A percentile compares a stretch with the other conserved stretches of the same genome.
Conservation (phyloP, 2,113 vertebrate genomes). For the Gymnogyps californianus region DNA sequence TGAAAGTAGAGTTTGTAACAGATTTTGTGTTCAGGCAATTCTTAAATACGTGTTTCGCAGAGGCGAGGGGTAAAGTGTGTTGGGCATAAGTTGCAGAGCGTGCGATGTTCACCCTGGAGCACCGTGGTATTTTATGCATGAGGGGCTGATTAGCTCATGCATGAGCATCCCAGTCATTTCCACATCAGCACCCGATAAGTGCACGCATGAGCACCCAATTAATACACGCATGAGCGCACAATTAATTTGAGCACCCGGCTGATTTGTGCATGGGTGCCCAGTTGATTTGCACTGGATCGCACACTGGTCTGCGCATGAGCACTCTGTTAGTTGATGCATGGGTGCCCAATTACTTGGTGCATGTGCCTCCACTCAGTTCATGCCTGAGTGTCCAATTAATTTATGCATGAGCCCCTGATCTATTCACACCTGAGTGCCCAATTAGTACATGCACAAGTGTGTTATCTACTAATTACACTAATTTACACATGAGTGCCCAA, state of each 20-base stretch:
- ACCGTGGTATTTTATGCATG: fast-evolving
- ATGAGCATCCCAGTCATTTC: background rate
- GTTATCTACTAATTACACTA: constrained; percentile 7
- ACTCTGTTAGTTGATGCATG: background rate
- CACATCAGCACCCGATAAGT: background rate
- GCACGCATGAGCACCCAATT: background rate
- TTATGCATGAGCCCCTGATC: background rate
- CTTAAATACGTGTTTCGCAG: background rate
- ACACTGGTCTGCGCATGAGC: background rate
- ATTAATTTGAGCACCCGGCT: background rate
- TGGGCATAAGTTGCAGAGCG: background rate
- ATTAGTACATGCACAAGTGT: background rate
- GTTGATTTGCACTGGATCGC: background rate
- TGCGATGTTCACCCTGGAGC: background rate
- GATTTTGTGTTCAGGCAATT: background rate
- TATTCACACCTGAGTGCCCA: background rate
- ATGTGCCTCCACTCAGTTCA: background rate
- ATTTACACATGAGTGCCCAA: background rate
- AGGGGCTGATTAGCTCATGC: background rate
- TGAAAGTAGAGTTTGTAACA: background rate
- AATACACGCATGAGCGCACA: background rate
- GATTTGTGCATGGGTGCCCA: background rate
- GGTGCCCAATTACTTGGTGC: background rate
- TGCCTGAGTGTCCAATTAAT: background rate
- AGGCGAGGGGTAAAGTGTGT: background rate